phyloP scores from a whole-genome alignment of 2,888 invertebrate species.

The Caenorhabditis zanzibari region DNA sequence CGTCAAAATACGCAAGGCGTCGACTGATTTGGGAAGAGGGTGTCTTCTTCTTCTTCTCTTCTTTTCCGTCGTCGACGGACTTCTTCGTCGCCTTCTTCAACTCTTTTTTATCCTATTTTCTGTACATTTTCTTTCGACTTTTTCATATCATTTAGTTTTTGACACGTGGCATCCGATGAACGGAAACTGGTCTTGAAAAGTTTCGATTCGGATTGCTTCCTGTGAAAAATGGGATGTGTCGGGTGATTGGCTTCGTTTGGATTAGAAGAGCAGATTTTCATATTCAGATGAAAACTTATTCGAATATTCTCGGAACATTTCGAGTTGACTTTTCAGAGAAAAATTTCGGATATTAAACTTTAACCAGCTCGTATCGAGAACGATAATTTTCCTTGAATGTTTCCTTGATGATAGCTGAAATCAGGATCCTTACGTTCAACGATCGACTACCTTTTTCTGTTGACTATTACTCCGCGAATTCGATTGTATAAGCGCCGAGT shows the following conservation, averaged over 20 bases:
- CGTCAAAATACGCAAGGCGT: conserved; percentile 61
- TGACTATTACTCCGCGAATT: no score
- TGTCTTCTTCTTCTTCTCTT: conserved; percentile 37
- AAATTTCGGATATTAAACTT: no score
- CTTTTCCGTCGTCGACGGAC: conserved; percentile 35
- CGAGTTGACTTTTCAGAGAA: neutral
- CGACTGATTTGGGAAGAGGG: conserved; percentile 64
- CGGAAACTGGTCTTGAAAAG: neutral
- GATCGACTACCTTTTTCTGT: no score
- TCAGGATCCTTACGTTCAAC: no score
- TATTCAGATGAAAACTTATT: neutral
- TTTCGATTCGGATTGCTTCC: neutral
- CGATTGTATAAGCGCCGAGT: no score
- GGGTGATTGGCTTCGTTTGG: neutral
- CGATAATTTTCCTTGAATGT: no score
- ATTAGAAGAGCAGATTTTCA: neutral
- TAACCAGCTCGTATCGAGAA: no score
- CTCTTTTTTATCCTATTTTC: conserved; percentile 50
- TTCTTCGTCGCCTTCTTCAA: conserved; percentile 36
- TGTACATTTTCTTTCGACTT: conserved; percentile 32
- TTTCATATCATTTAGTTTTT: conserved; percentile 23
- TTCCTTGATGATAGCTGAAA: no score
- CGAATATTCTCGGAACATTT: neutral
- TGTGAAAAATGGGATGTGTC: neutral
- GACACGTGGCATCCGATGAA: conserved; percentile 15